Conservation (phyloP, 2,888 invertebrate species). For the Drosophila villosipedis region DNA sequence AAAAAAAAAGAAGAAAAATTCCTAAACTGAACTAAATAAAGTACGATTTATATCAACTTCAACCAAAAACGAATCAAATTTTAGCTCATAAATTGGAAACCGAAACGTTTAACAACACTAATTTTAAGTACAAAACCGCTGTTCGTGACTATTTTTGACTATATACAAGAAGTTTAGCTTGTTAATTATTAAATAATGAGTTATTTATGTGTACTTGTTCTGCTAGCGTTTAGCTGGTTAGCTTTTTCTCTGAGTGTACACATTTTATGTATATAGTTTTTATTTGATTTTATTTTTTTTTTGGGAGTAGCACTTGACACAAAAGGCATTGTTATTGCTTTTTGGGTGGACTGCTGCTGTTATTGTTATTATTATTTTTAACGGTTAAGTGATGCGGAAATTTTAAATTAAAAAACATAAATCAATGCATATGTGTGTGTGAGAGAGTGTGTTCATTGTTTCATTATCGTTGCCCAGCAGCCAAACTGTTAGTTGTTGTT, state of each 20-base stretch:
- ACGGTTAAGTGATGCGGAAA: constrained; percentile 84
- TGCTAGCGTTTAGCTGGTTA: neutral
- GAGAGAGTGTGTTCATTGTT: constrained; percentile 32
- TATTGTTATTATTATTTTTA: constrained; percentile 68
- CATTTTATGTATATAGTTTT: constrained; percentile 10
- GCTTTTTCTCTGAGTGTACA: neutral
- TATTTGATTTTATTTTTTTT: constrained; percentile 4
- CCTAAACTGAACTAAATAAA: neutral
- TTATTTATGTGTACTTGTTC: neutral
- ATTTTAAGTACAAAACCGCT: neutral
- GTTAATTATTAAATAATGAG: neutral
- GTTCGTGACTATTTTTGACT: neutral
- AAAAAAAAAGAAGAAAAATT: no score
- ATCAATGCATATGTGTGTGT: constrained; percentile 79
- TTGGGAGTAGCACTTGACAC: constrained; percentile 34
- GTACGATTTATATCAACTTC: neutral
- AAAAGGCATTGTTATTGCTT: constrained; percentile 50
- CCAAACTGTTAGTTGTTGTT: constrained; percentile 20
- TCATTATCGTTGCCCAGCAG: constrained; percentile 55
- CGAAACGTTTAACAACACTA: neutral
- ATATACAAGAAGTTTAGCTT: neutral
- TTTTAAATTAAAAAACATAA: constrained; percentile 85
- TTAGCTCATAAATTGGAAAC: neutral
- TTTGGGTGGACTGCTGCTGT: constrained; percentile 38
- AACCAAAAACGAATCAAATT: neutral